Evolutionary conservation across 1,140 invertebrate species (phyloP).

Genomic region (Hyles vespertilio): DNA sequence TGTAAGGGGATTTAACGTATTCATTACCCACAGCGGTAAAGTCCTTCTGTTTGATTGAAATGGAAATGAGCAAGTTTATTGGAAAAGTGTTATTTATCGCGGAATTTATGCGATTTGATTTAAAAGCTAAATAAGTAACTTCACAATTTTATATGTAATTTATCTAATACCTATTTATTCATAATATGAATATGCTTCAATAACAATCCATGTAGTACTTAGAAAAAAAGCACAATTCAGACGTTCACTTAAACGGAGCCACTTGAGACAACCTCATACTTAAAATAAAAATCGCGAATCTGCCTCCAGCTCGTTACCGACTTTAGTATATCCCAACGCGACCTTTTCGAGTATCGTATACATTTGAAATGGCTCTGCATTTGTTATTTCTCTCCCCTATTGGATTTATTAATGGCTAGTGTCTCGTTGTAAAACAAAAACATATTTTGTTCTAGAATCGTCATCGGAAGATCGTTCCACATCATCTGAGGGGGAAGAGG

Average conservation of each 20-base stretch:
- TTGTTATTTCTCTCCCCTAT: neutral
- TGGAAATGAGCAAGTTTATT: slow-evolving; percentile 13
- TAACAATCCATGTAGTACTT: neutral
- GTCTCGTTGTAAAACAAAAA: neutral
- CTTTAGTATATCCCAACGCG: slow-evolving; percentile 39
- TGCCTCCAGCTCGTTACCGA: slow-evolving; percentile 37
- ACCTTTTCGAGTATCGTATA: slow-evolving; percentile 18
- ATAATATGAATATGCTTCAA: neutral
- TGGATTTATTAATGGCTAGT: too few species aligned
- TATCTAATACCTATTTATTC: neutral
- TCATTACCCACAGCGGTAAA: slow-evolving; percentile 42
- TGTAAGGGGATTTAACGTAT: slow-evolving; percentile 47
- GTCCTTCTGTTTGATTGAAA: slow-evolving; percentile 37
- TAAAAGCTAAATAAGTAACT: neutral
- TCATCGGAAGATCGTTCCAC: slow-evolving; percentile 63
- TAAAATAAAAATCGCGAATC: slow-evolving; percentile 22
- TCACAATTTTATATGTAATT: neutral
- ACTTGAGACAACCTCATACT: slow-evolving; percentile 53
- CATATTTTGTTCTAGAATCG: slow-evolving; percentile 57
- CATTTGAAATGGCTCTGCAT: neutral
- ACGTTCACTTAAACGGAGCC: slow-evolving; percentile 52
- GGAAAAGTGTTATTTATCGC: neutral
- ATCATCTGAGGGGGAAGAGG: slow-evolving; percentile 62
- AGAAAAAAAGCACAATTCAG: slow-evolving; percentile 18
- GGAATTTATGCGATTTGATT: slow-evolving; percentile 1